Percentiles rank a stretch among this genome's conserved stretches.
Conservation (phyloP, 2,797 vertebrate species). For the Glossophaga mutica region DNA sequence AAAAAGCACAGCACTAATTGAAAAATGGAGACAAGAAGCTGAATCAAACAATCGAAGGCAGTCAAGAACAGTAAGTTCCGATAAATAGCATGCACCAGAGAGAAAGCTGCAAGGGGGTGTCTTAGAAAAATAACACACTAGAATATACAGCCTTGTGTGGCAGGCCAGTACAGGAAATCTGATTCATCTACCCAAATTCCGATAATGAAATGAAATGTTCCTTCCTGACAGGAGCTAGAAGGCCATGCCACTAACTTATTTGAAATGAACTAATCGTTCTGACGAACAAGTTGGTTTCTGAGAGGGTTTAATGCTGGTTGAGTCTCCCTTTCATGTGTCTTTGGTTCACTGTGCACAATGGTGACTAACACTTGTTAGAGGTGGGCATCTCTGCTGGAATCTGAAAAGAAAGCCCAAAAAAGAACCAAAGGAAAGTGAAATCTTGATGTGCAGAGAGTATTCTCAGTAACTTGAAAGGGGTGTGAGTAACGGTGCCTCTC, state of each 20-base stretch:
- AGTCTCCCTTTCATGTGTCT: neutral
- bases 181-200: neutral
- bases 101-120: neutral
- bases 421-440: neutral
- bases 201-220: neutral
- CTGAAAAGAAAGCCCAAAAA: neutral
- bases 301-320: neutral
- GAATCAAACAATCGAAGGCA: neutral
- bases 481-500: neutral
- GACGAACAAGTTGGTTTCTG: neutral
- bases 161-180: neutral
- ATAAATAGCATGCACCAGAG: neutral
- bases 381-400: neutral
- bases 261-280: neutral
- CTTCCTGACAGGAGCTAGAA: neutral
- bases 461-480: rapidly evolving
- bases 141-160: neutral
- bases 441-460: neutral
- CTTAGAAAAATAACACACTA: neutral
- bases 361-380: neutral
- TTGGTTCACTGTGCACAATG: neutral
- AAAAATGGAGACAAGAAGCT: neutral
- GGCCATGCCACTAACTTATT: neutral
- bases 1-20: neutral
- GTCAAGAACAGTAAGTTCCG: neutral